phyloP scores from a whole-genome alignment of 2,888 invertebrate species.

The Abscondita cerata region DNA sequence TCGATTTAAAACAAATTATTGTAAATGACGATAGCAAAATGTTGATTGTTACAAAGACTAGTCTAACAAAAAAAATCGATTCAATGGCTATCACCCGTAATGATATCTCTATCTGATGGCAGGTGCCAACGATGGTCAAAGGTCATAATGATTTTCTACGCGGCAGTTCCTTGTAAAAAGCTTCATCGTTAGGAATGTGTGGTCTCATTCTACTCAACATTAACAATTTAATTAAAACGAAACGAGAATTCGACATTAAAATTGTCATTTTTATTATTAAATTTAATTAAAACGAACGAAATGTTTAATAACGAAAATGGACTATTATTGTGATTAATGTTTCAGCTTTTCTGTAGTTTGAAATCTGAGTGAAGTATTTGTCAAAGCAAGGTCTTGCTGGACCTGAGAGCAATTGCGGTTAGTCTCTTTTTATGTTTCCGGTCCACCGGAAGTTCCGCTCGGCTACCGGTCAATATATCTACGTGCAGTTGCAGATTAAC shows the following conservation, averaged over 20 bases:
- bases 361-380: constrained; percentile 48
- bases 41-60: neutral
- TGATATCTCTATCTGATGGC: constrained; percentile 55
- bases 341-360: constrained; percentile 19
- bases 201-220: constrained; percentile 43
- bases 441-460: constrained; percentile 60
- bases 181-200: constrained; percentile 41
- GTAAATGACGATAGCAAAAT: too few relatives aligned
- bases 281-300: neutral
- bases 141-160: constrained; percentile 46
- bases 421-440: constrained; percentile 60
- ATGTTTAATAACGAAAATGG: neutral
- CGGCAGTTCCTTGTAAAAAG: too few relatives aligned
- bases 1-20: too few relatives aligned
- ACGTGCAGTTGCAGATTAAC: constrained; percentile 61
- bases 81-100: constrained; percentile 47
- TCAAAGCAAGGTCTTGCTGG: constrained; percentile 50
- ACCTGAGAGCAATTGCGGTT: constrained; percentile 57
- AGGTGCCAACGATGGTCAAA: constrained; percentile 53
- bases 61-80: constrained; percentile 12
- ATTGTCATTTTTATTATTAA: too few relatives aligned
- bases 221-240: constrained; percentile 25
- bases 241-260: constrained; percentile 9
- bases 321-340: constrained; percentile 18
- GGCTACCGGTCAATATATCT: constrained; percentile 59